Base-by-base conservation (phyloP, 2,113 vertebrate species). In the Rhinogobius similis region DNA sequence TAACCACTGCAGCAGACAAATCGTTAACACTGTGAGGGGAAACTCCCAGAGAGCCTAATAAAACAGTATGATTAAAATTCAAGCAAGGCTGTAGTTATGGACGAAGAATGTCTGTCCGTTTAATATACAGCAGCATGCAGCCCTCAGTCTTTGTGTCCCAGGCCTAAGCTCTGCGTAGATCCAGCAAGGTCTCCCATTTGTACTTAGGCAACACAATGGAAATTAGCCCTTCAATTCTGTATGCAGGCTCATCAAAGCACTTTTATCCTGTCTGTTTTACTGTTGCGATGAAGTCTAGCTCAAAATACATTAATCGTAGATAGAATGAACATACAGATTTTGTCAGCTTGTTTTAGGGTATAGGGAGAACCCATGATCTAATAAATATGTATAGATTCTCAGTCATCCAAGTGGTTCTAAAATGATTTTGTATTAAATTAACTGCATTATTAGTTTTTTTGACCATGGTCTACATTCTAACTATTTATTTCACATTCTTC, bases 41-140 rank as follows among this genome's bases (percentile, higher is more conserved):
- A 82, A 76, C 78, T 82, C 85, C 86, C 90, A 83, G 72, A 4
- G 82, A 83, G 84, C 87, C 88, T 89, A 87, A 88, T 90, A 90
- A 87, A 91, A 87, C 83, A 82, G 77, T 79, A 75, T 84, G 83
- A 90, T 90, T 90, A 90, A 91, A 90, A 91, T 91, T 91, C 87
- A 90, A 89, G 84, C 82, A 78, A 81, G 78, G 84, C 77, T 70
- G 75, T 85, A 67, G 82, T 86, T 87, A 88, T 82, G 81, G 68
- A 23, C 81, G 78, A 82, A 85, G 83, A 88, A 79, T 84, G 81
- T 81, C 75, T 68, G 83, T 82, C 89, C 89, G 79, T 76, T 90
- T 88, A 86, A 82, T 77, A 85, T 86, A 86, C 85, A 84, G 76
- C 75, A 39, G 75, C 77, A 82, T 78, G 79, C 77, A 78, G 78